A percentile compares a stretch with the other conserved stretches of the same genome.
Evolutionary conservation across 92 coral and sea anemone genomes (phyloP).

Genomic region (Paragorgia papillata): DNA sequence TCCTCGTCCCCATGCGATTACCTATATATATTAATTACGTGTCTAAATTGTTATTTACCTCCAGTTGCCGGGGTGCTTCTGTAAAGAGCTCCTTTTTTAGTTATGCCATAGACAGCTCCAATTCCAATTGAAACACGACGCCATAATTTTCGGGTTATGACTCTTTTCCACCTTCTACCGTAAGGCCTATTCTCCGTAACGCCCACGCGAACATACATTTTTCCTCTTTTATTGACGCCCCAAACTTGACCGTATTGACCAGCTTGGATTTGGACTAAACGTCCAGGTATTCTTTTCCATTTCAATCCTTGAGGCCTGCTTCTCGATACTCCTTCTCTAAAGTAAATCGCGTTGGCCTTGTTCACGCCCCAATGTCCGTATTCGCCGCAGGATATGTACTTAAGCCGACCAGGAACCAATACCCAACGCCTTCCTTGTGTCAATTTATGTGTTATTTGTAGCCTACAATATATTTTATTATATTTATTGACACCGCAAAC

Average conservation of each 20-base stretch:
- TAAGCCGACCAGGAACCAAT: slow-evolving; percentile 4
- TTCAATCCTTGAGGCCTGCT: slow-evolving; percentile 22
- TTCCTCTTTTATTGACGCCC: slow-evolving; percentile 38
- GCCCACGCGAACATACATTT: slow-evolving; percentile 34
- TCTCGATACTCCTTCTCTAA: slow-evolving; percentile 12
- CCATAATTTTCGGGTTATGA: neutral
- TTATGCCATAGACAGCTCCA: slow-evolving; percentile 22
- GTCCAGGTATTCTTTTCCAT: slow-evolving; percentile 48
- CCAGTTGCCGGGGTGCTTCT: slow-evolving; percentile 6
- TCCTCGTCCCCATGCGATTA: no score
- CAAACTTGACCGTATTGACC: slow-evolving; percentile 52
- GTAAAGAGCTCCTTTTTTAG: neutral
- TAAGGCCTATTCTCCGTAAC: neutral
- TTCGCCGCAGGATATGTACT: slow-evolving; percentile 34
- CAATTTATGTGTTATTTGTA: slow-evolving; percentile 8
- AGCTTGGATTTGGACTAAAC: slow-evolving; percentile 46
- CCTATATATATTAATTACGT: no score
- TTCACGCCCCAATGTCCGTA: slow-evolving; percentile 54
- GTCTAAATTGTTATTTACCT: neutral
- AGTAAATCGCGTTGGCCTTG: slow-evolving; percentile 20
- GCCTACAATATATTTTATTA: slow-evolving; percentile 27
- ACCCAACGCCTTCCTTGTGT: neutral
- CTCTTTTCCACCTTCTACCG: neutral
- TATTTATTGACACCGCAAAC: slow-evolving; percentile 50
- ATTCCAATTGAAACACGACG: neutral